Conservation (phyloP, 2,113 vertebrate genomes). For the Nibea albiflora region DNA sequence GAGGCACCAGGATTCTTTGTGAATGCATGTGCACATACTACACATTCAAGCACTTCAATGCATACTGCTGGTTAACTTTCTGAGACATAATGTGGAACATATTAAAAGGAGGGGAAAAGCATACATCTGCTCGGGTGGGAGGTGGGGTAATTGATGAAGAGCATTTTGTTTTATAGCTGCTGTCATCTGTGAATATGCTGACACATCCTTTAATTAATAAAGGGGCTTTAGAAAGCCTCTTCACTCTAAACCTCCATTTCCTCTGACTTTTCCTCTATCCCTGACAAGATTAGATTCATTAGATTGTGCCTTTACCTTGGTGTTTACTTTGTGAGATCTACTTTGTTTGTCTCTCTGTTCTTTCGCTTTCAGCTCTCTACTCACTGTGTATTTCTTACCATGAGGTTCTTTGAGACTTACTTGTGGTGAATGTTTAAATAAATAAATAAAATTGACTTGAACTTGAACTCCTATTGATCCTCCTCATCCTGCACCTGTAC, state of each 20-base stretch:
- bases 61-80: not conserved
- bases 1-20: constrained; percentile 15
- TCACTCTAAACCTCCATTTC: constrained; percentile 28
- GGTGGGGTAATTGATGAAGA: constrained; percentile 66
- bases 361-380: not conserved
- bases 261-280: not conserved
- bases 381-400: not conserved
- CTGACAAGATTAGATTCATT: constrained; percentile 21
- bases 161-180: constrained; percentile 68
- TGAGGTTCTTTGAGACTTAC: not conserved
- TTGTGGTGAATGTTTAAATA: constrained; percentile 24
- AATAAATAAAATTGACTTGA: constrained; percentile 29
- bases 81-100: not conserved
- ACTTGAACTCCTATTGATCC: constrained; percentile 42
- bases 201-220: constrained; percentile 71
- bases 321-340: not conserved
- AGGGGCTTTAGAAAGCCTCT: constrained; percentile 47
- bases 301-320: not conserved
- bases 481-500: constrained; percentile 37
- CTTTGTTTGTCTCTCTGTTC: not conserved
- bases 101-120: constrained; percentile 21
- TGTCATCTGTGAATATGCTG: constrained; percentile 64
- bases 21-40: not conserved
- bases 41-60: not conserved
- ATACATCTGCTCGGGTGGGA: constrained; percentile 40